These are phyloP conservation scores for Atta texana DNA, from an alignment of 1,140 invertebrate genomes.

Conservation along the genomic window DNA sequence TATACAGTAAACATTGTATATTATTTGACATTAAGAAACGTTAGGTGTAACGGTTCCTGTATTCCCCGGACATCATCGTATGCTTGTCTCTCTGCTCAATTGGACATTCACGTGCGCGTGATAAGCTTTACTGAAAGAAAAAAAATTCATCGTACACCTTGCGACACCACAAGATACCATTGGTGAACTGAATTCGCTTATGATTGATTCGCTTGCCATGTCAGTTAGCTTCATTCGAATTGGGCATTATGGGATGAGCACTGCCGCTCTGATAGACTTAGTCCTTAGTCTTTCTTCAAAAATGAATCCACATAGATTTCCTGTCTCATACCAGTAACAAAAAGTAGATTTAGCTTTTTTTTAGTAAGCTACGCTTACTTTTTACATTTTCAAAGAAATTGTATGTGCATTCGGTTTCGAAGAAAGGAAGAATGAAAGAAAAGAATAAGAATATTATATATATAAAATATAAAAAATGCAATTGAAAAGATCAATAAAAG, in stretches of 20 bases:
- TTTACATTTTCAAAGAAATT: neutral
- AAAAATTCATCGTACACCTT: neutral
- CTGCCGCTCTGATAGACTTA: neutral
- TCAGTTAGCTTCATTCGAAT: neutral
- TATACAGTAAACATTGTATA: constrained; percentile 83
- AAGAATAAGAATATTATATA: neutral
- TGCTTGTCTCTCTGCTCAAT: constrained; percentile 78
- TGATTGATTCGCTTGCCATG: neutral
- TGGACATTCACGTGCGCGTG: constrained; percentile 65
- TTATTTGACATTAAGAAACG: constrained; percentile 83
- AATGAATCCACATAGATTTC: neutral
- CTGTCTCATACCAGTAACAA: neutral
- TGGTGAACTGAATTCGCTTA: neutral
- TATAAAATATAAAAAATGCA: neutral
- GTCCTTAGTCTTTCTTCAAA: neutral
- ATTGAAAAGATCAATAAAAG: neutral
- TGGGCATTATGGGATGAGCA: neutral
- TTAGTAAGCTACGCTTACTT: neutral
- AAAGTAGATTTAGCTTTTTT: constrained; percentile 6
- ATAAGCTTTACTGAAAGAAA: constrained; percentile 5
- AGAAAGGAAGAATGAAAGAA: neutral
- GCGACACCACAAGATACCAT: neutral
- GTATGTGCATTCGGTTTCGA: neutral
- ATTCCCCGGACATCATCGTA: constrained; percentile 82
- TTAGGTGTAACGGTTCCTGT: constrained; percentile 82